phyloP scores from a whole-genome alignment of 2,113 vertebrate genomes.

The Clarias magur region DNA sequence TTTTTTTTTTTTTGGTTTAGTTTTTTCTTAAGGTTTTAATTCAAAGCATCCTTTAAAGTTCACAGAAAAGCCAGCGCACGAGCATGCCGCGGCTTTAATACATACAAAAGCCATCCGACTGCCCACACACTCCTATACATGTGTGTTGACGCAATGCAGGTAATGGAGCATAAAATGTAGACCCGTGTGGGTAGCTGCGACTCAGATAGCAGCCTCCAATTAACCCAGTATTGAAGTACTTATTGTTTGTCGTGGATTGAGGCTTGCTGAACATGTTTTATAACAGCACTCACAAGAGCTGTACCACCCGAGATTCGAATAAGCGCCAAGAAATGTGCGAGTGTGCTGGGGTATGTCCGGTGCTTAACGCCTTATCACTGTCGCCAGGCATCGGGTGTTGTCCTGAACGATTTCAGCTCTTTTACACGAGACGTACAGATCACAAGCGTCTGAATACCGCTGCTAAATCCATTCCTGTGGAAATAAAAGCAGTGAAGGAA shows the following conservation, averaged over 20 bases:
- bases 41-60: not conserved
- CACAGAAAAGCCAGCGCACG: not conserved
- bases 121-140: not conserved
- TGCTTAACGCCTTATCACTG: slow-evolving; percentile 21
- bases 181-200: slow-evolving; percentile 15
- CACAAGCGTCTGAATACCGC: not conserved
- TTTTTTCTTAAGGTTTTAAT: not conserved
- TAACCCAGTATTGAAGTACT: slow-evolving; percentile 1
- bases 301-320: not conserved
- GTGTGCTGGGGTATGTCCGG: not conserved
- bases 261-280: slow-evolving; percentile 22
- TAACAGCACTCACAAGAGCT: slow-evolving; percentile 18
- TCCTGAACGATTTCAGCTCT: not conserved
- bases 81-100: not conserved
- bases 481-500: not conserved
- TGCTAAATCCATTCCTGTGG: not conserved
- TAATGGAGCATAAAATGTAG: slow-evolving; percentile 2
- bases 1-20: not conserved
- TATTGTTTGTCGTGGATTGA: slow-evolving; percentile 37
- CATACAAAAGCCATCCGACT: not conserved
- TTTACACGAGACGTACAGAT: not conserved
- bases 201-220: slow-evolving; percentile 21
- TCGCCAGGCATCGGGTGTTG: not conserved
- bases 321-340: not conserved
- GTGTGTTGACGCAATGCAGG: not conserved